Base-by-base conservation (phyloP, 2,113 vertebrate genomes). In the Ophiodon elongatus region DNA sequence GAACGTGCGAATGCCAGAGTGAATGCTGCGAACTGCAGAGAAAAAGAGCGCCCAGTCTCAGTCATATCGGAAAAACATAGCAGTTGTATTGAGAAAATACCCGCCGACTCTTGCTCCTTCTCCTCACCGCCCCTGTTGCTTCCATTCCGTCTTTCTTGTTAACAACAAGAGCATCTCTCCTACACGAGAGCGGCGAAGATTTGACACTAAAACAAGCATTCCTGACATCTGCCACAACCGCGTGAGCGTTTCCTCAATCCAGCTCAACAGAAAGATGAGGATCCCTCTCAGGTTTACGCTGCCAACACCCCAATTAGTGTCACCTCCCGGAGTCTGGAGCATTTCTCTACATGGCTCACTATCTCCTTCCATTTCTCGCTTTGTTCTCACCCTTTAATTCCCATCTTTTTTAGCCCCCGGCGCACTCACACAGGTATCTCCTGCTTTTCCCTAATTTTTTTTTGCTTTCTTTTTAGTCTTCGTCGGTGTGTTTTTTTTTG, bases 271-370 rank as follows among this genome's bases (percentile, higher is more conserved):
- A 84, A 76, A 74, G 69, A 85, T 41, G 71, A 73, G 66, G 79
- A 88, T 83, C 83, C 63, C 45, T 80, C 80, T 79, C 79, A 35
- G 73, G 76, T 82, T 70, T 23, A 29, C 25, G 10, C 78, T 1
- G 74, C 84, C 83, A 80, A 67, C 87, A 80, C 72, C 89, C 93
- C 93, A 94, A 94, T 94, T 94, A 94, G 85, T 91, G 87, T 90
- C 90, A 90, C 83, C 83, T 87, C 84, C 83, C 66, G 8, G 14
- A 67, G 84, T 83, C 27, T 79, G 87, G 65, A 80, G 66, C 82
- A 43, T 91, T 86, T 81, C 73, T 88, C 85, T 76, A 33, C 79
- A 75, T 60, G 65, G 66, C 71, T 89, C 79, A 21, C 64, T 63
- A 83, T 86, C 76, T 83, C 80, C 73, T 79, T 79, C 39, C 68